Evolutionary conservation across 2,797 vertebrate genomes (phyloP), one percentile per base, ranked within the genome.

Genomic region (Apodemus agrarius): DNA sequence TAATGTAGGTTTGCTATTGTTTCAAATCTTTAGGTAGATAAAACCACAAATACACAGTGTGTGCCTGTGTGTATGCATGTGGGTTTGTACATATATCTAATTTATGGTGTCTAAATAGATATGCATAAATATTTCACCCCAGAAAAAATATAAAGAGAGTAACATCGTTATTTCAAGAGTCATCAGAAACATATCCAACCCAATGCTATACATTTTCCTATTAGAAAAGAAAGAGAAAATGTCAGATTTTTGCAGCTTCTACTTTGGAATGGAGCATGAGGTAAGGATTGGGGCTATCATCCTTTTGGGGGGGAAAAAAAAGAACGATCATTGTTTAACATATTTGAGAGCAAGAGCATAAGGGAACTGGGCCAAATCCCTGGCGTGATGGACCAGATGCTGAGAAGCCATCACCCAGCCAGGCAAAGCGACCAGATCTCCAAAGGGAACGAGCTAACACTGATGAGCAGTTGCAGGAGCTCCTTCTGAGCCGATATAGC

Each of bases 1-100:
- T 82, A 40, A 31, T 43, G 16, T 19, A 40, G 21, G 5, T 78
- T 69, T 85, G 59, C 76, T 86, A 67, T 21, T n/a, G 3, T 69
- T 65, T 61, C 22, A 78, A 17, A 43, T 34, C 63, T 89, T 82
- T 63, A 89, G 94, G 40, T 31, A 86, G 52, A 24, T 74, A 72
- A 93, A 96, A 16, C 46, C 7, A 31, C 7, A n/a, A 3, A 9
- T 26, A 46, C 57, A 90, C 2, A 17, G 4, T 37, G 17, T 37
- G 12, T 31, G 24, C 69, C 19, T 52, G 31, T 21, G 17, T 69
- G 67, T 67, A 29, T 67, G 65, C 12, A 3, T 13, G 63, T 31
- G 63, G n/a, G n/a, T n/a, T n/a, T 31, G 12, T 29, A 26, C 2
- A 29, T 49, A 40, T 6, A 21, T 7, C 14, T 14, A 5, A 11